These are phyloP conservation scores for Zosterops pallidus DNA, from an alignment of 2,113 vertebrate genomes.

Conservation along the genomic window DNA sequence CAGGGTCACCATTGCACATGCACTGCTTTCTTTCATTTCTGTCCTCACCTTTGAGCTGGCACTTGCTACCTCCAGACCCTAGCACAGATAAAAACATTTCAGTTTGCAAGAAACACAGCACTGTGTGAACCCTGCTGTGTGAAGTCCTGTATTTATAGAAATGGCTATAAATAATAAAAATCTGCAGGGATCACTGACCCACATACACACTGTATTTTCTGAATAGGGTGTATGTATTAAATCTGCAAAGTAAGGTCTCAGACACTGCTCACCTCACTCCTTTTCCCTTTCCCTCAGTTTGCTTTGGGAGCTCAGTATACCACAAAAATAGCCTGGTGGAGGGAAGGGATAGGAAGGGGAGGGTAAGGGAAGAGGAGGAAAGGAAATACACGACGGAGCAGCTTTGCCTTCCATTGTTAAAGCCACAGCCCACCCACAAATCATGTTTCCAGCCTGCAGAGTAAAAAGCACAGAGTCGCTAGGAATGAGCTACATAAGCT, in stretches of 20 bases:
- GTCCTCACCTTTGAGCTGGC: neutral
- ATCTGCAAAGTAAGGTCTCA: neutral
- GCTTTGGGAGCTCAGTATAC: neutral
- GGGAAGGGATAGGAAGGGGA: neutral
- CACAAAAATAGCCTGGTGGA: constrained; percentile 17
- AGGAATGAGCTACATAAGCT: neutral
- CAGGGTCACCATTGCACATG: accelerated
- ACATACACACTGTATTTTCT: neutral
- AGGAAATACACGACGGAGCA: neutral
- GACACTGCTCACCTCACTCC: neutral
- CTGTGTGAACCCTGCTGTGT: neutral
- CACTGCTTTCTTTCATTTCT: neutral
- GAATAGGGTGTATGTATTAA: neutral
- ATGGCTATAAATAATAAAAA: constrained; percentile 59
- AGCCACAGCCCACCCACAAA: constrained; percentile 38
- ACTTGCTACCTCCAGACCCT: neutral
- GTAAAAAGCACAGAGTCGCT: neutral
- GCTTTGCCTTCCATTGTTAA: constrained; percentile 42
- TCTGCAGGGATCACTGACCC: constrained; percentile 31
- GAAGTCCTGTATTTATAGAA: constrained; percentile 48
- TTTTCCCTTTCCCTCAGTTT: neutral
- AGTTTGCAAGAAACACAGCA: neutral
- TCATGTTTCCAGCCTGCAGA: neutral
- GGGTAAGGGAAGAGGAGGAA: neutral
- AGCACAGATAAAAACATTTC: neutral